phyloP scores from a whole-genome alignment of 2,888 invertebrate genomes.

The Synergus umbraculus region DNA sequence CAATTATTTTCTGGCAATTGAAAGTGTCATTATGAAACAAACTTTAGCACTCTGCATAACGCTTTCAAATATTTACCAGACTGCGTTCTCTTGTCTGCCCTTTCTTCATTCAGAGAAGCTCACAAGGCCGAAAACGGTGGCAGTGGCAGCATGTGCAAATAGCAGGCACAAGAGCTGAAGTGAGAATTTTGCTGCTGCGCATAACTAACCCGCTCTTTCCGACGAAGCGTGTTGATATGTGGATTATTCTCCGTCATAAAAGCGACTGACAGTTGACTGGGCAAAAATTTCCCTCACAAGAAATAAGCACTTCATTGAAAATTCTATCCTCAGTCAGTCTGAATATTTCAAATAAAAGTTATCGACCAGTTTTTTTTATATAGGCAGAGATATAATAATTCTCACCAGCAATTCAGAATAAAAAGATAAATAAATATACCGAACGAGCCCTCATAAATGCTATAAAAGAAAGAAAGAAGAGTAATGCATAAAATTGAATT shows the following conservation, averaged over 20 bases:
- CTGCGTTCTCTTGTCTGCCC: conserved; percentile 3
- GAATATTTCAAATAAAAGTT: not conserved
- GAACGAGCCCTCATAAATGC: too few species aligned
- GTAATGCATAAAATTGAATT: too few species aligned
- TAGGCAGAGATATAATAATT: not conserved
- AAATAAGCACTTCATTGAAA: conserved; percentile 33
- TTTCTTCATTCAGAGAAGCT: conserved; percentile 29
- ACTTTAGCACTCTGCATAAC: conserved; percentile 6
- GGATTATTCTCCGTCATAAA: conserved; percentile 29
- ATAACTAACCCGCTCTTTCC: conserved; percentile 20
- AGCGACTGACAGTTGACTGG: conserved; percentile 30
- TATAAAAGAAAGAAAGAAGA: too few species aligned
- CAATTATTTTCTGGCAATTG: not conserved
- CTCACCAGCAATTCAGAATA: not conserved
- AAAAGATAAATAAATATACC: not conserved
- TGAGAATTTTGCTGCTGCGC: conserved; percentile 16
- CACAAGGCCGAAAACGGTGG: conserved; percentile 6
- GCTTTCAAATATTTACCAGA: conserved; percentile 19
- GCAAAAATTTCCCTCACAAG: conserved; percentile 14
- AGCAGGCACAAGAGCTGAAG: conserved; percentile 27
- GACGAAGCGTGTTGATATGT: conserved; percentile 26
- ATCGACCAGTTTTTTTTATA: not conserved
- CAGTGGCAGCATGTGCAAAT: conserved; percentile 32
- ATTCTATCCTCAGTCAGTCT: not conserved
- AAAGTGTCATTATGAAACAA: not conserved